These are phyloP conservation scores for Hepsetus odoe DNA, from an alignment of 2,113 vertebrate genomes.

Conservation along the genomic window DNA sequence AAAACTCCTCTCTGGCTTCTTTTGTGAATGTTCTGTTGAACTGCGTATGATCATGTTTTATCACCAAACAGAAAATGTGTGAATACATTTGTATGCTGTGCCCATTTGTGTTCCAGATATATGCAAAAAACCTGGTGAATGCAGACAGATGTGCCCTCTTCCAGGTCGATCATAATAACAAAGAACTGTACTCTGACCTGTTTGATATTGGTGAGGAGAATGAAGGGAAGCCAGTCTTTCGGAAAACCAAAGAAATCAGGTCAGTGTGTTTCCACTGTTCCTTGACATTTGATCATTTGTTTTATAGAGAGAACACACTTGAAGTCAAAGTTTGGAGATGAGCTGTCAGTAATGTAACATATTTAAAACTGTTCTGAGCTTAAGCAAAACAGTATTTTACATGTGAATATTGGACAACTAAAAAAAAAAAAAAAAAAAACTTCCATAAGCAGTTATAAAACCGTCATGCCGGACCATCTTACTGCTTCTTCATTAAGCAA, in stretches of 20 bases:
- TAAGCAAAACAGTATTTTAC: too few relatives aligned
- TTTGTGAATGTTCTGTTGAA: background rate
- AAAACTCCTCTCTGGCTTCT: background rate
- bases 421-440: too few relatives aligned
- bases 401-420: too few relatives aligned
- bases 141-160: constrained; percentile 98
- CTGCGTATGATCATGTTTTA: background rate
- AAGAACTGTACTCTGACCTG: constrained; percentile 96
- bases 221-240: constrained; percentile 95
- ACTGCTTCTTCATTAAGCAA: too few relatives aligned
- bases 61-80: background rate
- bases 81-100: background rate
- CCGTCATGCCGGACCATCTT: too few relatives aligned
- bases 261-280: constrained; percentile 60
- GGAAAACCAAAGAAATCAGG: constrained; percentile 99
- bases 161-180: constrained; percentile 98
- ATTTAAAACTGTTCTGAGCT: too few relatives aligned
- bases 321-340: too few relatives aligned
- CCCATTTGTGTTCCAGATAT: constrained; percentile 85
- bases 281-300: background rate
- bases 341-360: too few relatives aligned
- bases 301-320: too few relatives aligned
- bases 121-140: constrained; percentile 99
- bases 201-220: constrained; percentile 98
- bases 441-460: too few relatives aligned